These are phyloP conservation scores for Sorex maritimensis DNA, from an alignment of 2,797 vertebrate species.

Conservation along the genomic window DNA sequence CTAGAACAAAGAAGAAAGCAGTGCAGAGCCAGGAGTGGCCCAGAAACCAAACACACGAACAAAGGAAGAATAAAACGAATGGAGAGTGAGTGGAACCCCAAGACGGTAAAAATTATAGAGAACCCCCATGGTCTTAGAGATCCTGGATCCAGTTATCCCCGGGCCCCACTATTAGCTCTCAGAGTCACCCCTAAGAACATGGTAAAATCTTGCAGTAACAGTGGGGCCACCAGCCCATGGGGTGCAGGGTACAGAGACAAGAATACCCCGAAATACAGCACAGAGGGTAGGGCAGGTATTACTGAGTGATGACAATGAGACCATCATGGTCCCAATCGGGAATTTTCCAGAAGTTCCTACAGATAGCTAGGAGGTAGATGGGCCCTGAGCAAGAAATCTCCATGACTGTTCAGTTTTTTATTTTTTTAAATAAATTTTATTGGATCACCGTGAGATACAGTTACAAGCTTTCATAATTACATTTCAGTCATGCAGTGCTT, in stretches of 20 bases:
- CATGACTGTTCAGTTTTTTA: neutral
- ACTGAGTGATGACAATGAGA: neutral
- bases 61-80: slow-evolving; percentile 1
- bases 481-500: no score
- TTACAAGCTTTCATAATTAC: no score
- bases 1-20: neutral
- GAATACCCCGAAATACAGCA: neutral
- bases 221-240: no score
- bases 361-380: slow-evolving; percentile 23
- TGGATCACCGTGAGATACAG: no score
- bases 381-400: slow-evolving; percentile 16
- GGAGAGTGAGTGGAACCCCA: neutral
- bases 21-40: no score
- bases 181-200: slow-evolving; percentile 10
- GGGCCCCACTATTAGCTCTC: no score
- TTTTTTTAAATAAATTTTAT: no score
- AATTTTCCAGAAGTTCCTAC: neutral
- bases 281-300: neutral
- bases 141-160: neutral
- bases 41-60: no score
- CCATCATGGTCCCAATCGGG: neutral
- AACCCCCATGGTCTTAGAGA: neutral
- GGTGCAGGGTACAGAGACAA: neutral
- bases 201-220: neutral
- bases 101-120: neutral